These are phyloP conservation scores for Ctena decussata DNA, from an alignment of 2,888 invertebrate genomes.

Conservation along the genomic window DNA sequence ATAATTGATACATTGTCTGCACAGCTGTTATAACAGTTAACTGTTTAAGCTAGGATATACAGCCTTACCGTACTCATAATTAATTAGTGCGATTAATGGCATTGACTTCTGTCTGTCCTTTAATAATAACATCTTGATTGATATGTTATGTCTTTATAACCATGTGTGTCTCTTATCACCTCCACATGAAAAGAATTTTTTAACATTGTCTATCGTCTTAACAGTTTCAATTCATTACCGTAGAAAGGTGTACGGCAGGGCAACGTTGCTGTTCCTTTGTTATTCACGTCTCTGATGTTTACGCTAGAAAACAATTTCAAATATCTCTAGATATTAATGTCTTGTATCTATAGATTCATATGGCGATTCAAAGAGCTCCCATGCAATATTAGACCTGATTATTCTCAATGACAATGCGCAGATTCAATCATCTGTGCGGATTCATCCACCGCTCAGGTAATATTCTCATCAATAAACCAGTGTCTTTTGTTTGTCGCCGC, in stretches of 20 bases:
- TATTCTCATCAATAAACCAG: slow-evolving; percentile 29
- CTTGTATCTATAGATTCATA: slow-evolving; percentile 52
- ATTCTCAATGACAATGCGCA: slow-evolving; percentile 23
- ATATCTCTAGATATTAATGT: slow-evolving; percentile 64
- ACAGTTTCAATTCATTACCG: slow-evolving; percentile 38
- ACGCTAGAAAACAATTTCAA: slow-evolving; percentile 46
- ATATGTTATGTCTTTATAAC: slow-evolving; percentile 9
- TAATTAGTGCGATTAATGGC: background rate
- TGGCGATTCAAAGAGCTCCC: slow-evolving; percentile 30
- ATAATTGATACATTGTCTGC: no score
- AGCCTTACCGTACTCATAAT: background rate
- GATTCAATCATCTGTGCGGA: background rate
- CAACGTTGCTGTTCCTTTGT: slow-evolving; percentile 40
- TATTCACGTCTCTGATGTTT: slow-evolving; percentile 46
- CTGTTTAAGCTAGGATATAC: background rate
- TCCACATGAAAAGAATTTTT: background rate
- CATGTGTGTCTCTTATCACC: background rate
- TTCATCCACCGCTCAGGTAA: slow-evolving; percentile 13
- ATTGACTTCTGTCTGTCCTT: background rate
- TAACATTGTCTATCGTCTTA: background rate
- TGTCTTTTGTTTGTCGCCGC: slow-evolving; percentile 11
- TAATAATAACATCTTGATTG: background rate
- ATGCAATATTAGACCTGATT: slow-evolving; percentile 59
- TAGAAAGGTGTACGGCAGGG: slow-evolving; percentile 46
- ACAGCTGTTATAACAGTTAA: background rate